A percentile compares a stretch with the other conserved stretches of the same genome.
Conservation (phyloP, 2,113 vertebrate genomes). For the Sylvilagus bachmani region DNA sequence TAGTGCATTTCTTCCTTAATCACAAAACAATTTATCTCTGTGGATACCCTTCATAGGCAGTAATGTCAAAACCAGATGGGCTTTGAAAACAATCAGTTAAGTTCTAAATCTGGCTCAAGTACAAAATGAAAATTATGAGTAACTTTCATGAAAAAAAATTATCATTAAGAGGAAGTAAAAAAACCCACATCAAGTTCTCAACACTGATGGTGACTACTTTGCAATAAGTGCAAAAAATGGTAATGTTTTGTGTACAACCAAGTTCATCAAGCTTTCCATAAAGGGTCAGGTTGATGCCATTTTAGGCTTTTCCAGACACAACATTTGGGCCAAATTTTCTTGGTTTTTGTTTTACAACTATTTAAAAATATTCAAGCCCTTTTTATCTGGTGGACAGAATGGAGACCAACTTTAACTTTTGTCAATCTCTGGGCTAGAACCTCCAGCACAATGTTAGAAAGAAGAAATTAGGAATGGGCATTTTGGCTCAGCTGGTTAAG, state of each 20-base stretch:
- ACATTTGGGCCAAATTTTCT: neutral
- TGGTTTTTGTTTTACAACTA: neutral
- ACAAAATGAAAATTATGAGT: slow-evolving; percentile 20
- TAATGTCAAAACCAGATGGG: neutral
- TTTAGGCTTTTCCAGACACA: neutral
- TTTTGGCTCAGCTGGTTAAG: too few species aligned
- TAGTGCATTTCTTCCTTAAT: neutral
- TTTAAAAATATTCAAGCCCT: neutral
- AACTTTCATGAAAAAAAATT: neutral
- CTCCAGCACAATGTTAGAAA: neutral
- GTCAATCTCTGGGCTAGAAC: neutral
- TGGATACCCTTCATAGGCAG: too few species aligned
- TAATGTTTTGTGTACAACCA: neutral
- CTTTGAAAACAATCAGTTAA: slow-evolving; percentile 33
- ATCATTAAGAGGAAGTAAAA: neutral
- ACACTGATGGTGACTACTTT: neutral
- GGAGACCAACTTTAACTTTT: neutral
- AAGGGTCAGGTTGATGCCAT: neutral
- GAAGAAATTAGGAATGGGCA: neutral
- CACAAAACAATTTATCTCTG: neutral
- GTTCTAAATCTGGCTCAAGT: neutral
- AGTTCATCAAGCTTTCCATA: neutral
- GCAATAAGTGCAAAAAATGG: neutral
- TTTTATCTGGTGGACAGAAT: neutral
- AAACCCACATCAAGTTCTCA: neutral